Evolutionary conservation across 2,113 vertebrate genomes (phyloP).

Genomic region (Polyodon spathula): DNA sequence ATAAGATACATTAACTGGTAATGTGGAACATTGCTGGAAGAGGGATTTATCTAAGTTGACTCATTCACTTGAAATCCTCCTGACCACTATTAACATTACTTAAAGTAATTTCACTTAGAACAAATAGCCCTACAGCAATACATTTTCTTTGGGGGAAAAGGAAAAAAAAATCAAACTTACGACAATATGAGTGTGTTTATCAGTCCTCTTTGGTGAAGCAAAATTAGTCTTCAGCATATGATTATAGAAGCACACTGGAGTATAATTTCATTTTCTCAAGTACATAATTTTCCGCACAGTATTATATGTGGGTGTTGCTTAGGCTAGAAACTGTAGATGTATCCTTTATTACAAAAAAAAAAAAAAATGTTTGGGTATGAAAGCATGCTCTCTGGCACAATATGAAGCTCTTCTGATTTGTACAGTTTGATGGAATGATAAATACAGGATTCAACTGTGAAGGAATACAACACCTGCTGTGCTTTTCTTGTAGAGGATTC

Average conservation of each 20-base stretch:
- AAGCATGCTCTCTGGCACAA: slow-evolving; percentile 18
- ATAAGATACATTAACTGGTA: too few species aligned
- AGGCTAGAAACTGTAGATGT: slow-evolving; percentile 7
- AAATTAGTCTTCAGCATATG: slow-evolving; percentile 7
- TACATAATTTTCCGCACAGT: slow-evolving; percentile 13
- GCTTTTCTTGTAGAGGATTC: too few species aligned
- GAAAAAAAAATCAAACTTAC: slow-evolving; percentile 4
- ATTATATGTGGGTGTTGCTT: slow-evolving; percentile 10
- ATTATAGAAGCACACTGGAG: slow-evolving; percentile 14
- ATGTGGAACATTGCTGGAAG: too few species aligned
- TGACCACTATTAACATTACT: too few species aligned
- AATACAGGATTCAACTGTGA: too few species aligned
- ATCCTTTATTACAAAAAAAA: background rate
- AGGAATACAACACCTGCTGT: too few species aligned
- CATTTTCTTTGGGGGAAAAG: too few species aligned
- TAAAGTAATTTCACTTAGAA: too few species aligned
- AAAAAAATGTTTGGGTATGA: slow-evolving; percentile 16
- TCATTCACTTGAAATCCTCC: too few species aligned
- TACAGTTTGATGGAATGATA: slow-evolving; percentile 1
- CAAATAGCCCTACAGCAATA: too few species aligned
- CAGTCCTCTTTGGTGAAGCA: slow-evolving; percentile 10
- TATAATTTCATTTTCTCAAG: slow-evolving; percentile 13
- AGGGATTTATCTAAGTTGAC: too few species aligned
- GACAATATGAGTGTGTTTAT: slow-evolving; percentile 11
- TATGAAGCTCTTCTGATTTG: slow-evolving; percentile 29